phyloP scores from a whole-genome alignment of 2,888 invertebrate species.

The Blera fallax region DNA sequence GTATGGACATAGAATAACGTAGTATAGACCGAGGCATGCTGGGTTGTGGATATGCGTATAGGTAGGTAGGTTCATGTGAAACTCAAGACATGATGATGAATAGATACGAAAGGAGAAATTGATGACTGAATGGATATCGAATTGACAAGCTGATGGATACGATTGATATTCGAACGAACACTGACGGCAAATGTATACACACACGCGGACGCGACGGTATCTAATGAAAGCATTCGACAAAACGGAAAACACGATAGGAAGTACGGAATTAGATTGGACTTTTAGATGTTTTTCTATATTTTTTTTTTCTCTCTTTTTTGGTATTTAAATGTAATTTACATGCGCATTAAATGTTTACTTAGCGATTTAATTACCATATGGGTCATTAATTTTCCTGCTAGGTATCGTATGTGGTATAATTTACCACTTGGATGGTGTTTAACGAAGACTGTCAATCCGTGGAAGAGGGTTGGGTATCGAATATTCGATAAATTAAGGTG shows the following conservation, averaged over 20 bases:
- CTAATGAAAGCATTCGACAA: not conserved
- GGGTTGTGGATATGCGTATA: not conserved
- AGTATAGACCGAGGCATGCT: not conserved
- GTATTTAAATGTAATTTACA: conserved; percentile 58
- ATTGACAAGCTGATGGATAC: conserved; percentile 72
- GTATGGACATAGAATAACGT: not conserved
- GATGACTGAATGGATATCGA: conserved; percentile 73
- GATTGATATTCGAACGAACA: conserved; percentile 65
- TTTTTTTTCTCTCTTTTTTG: conserved; percentile 25
- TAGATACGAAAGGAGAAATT: conserved; percentile 71
- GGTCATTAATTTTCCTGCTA: conserved; percentile 46
- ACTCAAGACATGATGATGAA: conserved; percentile 72
- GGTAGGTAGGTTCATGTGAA: not conserved
- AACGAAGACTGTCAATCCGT: not conserved
- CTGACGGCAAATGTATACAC: conserved; percentile 5
- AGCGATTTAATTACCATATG: conserved; percentile 55
- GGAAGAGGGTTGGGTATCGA: not conserved
- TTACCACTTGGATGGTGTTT: not conserved
- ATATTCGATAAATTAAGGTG: too few relatives aligned
- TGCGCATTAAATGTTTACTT: conserved; percentile 57
- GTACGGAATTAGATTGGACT: conserved; percentile 59
- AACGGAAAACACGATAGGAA: conserved; percentile 44
- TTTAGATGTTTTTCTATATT: conserved; percentile 16
- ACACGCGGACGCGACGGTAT: not conserved
- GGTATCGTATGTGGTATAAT: not conserved